Base-by-base conservation (phyloP, 2,113 vertebrate genomes). In the Condylura cristata region DNA sequence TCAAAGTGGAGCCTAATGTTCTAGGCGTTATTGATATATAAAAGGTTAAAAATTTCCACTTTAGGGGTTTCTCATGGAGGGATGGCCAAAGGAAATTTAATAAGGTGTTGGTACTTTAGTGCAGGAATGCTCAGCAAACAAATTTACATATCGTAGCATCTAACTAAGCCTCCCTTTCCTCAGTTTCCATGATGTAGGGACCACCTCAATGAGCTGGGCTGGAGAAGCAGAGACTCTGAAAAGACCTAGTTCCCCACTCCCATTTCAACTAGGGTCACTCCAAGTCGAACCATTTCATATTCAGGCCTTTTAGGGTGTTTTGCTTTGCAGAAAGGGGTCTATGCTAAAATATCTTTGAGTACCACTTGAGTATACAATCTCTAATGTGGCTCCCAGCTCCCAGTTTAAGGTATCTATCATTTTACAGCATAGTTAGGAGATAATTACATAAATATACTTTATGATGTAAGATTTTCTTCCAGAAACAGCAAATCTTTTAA, bases 121-220 rank as follows among this genome's bases (percentile, higher is more conserved):
- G 93, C 34, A 71, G 79, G 94, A 95, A 86, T 71, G 53, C 44
- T 89, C 75, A 86, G 75, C 87, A 84, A 91, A 94, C 53, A 95
- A 89, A 89, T 84, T 13, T 71, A 63, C 5, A 4, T 39, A 37
- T 51, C 30, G 24, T 1, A 89, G 83, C 26, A 20, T 74, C 34
- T 5, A n/a, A 8, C 58, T 89, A 68, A 95, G 22, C 30, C 60
- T 92, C 22, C 26, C 30, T 94, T 93, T 86, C 44, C 70, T 89
- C 81, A 53, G 53, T 37, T 60, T 65, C 61, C 4, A 0, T 66
- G 66, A 92, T 72, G 89, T 95, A 80, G 81, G 80, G 94, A 60
- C 58, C 46, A 26, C n/a, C 51, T 10, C 1, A 6, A 20, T 44
- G 34, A 51, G n/a, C 56, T 37, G 53, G 60, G 66, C 8, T 8